These are phyloP conservation scores for Sphaerodactylus townsendi DNA, from an alignment of 2,113 vertebrate species.

Conservation along the genomic window DNA sequence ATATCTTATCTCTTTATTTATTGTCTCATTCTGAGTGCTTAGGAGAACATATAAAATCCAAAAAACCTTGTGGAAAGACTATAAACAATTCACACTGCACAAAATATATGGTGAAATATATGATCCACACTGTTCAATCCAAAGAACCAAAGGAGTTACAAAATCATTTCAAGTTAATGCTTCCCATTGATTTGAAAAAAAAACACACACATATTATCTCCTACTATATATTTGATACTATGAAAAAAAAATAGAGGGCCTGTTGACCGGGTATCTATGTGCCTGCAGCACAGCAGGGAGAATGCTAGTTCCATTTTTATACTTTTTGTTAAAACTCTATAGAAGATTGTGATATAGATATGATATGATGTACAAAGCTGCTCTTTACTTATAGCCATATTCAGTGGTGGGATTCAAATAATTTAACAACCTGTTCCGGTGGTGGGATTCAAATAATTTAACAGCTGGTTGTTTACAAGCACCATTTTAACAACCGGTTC, in stretches of 20 bases:
- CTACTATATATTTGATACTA: neutral
- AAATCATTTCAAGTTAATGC: constrained; percentile 9
- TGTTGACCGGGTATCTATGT: neutral
- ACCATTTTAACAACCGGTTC: too few relatives aligned
- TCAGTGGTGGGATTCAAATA: too few relatives aligned
- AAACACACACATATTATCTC: neutral
- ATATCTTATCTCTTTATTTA: neutral
- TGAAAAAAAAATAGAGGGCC: neutral
- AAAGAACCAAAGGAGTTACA: neutral
- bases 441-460: too few relatives aligned
- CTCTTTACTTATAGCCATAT: too few relatives aligned
- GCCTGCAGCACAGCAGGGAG: neutral
- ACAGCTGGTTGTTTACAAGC: too few relatives aligned
- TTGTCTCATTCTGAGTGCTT: neutral
- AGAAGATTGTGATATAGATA: neutral
- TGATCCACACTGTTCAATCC: constrained; percentile 28
- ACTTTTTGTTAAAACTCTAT: constrained; percentile 9
- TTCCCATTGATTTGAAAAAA: neutral
- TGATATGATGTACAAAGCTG: neutral
- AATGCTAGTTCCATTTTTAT: neutral
- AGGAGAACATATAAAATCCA: constrained; percentile 33
- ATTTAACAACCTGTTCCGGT: too few relatives aligned
- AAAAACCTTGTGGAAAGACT: constrained; percentile 26
- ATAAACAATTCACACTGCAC: constrained; percentile 45
- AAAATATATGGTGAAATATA: constrained; percentile 31